These are phyloP conservation scores for Cyclophora albipunctata DNA, from an alignment of 2,888 invertebrate species.

Conservation along the genomic window DNA sequence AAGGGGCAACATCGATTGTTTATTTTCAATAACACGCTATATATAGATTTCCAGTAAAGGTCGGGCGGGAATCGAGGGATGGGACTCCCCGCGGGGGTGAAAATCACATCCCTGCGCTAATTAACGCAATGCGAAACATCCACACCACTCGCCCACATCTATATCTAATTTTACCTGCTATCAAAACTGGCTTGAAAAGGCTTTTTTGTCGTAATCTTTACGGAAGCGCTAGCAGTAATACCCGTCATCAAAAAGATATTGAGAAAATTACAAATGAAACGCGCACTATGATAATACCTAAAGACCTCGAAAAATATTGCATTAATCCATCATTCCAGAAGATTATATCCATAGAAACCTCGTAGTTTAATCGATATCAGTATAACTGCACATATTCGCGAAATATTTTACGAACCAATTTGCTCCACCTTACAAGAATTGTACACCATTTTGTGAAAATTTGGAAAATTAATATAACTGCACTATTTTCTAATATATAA, in stretches of 20 bases:
- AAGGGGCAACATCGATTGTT: conserved; percentile 46
- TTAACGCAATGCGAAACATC: conserved; percentile 16
- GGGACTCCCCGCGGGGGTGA: conserved; percentile 10
- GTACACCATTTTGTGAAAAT: conserved; percentile 39
- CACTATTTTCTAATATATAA: neutral
- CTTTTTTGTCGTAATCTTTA: conserved; percentile 59
- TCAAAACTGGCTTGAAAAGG: conserved; percentile 32
- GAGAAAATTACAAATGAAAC: conserved; percentile 24
- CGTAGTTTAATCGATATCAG: conserved; percentile 59
- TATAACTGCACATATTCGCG: conserved; percentile 41
- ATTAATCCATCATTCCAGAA: conserved; percentile 25
- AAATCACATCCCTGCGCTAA: conserved; percentile 5
- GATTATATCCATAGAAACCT: conserved; percentile 61
- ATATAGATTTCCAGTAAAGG: conserved; percentile 61
- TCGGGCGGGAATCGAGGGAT: conserved; percentile 53
- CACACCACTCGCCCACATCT: neutral
- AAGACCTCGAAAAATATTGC: conserved; percentile 25
- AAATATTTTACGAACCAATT: conserved; percentile 37
- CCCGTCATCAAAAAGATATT: conserved; percentile 61
- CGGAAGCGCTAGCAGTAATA: conserved; percentile 63
- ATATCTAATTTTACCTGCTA: conserved; percentile 37
- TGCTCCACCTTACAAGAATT: conserved; percentile 30
- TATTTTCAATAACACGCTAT: conserved; percentile 50
- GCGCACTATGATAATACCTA: conserved; percentile 22
- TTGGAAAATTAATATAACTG: conserved; percentile 15